Conservation (phyloP, 2,888 invertebrate species). For the Alloplasta piceator region DNA sequence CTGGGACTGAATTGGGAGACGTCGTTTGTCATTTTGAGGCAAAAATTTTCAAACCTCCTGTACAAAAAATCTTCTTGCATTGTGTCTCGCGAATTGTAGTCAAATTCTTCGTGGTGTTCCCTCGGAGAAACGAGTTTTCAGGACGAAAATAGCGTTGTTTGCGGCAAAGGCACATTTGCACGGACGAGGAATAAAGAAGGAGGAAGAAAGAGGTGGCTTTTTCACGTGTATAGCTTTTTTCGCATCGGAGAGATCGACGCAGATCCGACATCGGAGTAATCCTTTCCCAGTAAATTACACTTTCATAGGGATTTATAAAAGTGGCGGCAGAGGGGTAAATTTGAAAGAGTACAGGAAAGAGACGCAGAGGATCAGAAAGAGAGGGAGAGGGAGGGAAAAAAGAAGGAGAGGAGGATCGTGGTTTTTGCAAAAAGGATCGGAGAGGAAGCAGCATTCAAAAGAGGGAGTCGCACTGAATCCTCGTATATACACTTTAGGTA, state of each 20-base stretch:
- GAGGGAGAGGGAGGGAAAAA: not conserved
- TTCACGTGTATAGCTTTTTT: slow-evolving; percentile 54
- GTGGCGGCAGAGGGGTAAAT: slow-evolving; percentile 30
- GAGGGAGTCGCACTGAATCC: slow-evolving; percentile 74
- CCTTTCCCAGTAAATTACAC: slow-evolving; percentile 80
- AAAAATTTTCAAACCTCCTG: too few species aligned
- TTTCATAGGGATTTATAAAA: slow-evolving; percentile 63
- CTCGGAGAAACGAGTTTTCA: slow-evolving; percentile 63
- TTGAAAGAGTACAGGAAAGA: slow-evolving; percentile 30
- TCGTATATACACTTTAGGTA: slow-evolving; percentile 70
- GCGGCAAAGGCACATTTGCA: slow-evolving; percentile 47
- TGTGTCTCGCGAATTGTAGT: not conserved
- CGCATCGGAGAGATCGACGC: slow-evolving; percentile 66
- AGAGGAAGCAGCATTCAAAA: slow-evolving; percentile 51
- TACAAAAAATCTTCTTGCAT: too few species aligned
- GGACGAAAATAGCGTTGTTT: slow-evolving; percentile 50
- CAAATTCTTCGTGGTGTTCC: slow-evolving; percentile 56
- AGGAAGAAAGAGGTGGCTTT: too few species aligned
- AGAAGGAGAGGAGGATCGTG: slow-evolving; percentile 47
- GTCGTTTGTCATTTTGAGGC: slow-evolving; percentile 50
- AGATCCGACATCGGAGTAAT: slow-evolving; percentile 73
- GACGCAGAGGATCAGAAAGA: not conserved
- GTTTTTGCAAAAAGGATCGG: slow-evolving; percentile 69
- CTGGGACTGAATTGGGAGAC: not conserved
- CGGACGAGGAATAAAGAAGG: too few species aligned